Percentiles rank a stretch among this genome's conserved stretches.
Evolutionary conservation across 2,888 invertebrate genomes (phyloP).

Genomic region (Meghimatium bilineatum): DNA sequence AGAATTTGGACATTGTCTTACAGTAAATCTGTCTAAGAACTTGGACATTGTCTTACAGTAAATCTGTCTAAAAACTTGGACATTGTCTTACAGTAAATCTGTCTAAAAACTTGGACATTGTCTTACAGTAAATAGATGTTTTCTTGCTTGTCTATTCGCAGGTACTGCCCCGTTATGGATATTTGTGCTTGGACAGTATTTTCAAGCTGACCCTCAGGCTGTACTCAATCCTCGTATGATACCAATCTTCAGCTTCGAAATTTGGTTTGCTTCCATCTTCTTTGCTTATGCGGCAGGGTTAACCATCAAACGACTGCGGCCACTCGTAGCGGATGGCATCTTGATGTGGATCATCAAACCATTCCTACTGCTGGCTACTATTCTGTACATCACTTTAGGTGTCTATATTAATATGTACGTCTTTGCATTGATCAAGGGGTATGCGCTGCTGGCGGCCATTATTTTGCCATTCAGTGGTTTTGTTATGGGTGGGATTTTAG

Average conservation of each 20-base stretch:
- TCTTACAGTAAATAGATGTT: too few species aligned
- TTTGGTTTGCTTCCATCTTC: constrained; percentile 72
- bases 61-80: too few species aligned
- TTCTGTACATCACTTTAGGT: constrained; percentile 75
- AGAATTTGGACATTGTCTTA: too few species aligned
- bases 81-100: too few species aligned
- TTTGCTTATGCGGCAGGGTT: constrained; percentile 72
- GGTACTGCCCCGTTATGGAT: constrained; percentile 72
- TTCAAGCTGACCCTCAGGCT: constrained; percentile 58
- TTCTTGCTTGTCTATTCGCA: constrained; percentile 15
- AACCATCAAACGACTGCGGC: constrained; percentile 67
- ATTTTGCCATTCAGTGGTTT: constrained; percentile 68
- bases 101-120: too few species aligned
- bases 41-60: too few species aligned
- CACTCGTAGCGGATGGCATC: constrained; percentile 70
- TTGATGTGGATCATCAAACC: constrained; percentile 76
- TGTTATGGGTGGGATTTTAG: constrained; percentile 64
- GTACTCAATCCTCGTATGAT: constrained; percentile 59
- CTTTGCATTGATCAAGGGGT: constrained; percentile 67
- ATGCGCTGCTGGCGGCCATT: constrained; percentile 66
- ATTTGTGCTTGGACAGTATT: constrained; percentile 70
- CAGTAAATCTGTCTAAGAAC: too few species aligned
- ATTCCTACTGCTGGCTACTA: constrained; percentile 72
- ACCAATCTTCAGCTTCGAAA: constrained; percentile 63
- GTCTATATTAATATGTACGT: constrained; percentile 77